phyloP scores from a whole-genome alignment of 92 coral and sea anemone species.

The Montipora capitata region DNA sequence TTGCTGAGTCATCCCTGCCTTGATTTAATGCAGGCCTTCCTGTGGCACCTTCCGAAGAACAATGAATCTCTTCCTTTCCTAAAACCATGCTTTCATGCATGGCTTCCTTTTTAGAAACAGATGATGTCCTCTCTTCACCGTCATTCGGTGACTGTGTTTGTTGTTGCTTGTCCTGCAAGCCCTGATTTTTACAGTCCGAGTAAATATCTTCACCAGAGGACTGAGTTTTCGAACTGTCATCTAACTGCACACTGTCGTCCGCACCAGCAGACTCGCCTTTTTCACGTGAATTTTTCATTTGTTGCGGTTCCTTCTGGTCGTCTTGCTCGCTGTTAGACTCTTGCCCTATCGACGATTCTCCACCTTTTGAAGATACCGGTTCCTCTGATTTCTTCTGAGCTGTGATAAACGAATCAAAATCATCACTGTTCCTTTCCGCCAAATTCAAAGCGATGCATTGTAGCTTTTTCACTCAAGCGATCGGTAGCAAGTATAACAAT shows the following conservation, averaged over 20 bases:
- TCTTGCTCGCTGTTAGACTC: neutral
- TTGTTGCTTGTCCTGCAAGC: conserved; percentile 1
- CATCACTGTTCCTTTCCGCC: neutral
- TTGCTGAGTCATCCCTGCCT: conserved; percentile 1
- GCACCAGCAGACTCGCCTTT: neutral
- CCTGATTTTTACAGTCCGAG: neutral
- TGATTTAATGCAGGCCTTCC: conserved; percentile 30
- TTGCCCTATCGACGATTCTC: neutral
- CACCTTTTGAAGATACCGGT: neutral
- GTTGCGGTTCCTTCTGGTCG: neutral
- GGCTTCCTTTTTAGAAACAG: neutral
- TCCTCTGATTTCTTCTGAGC: conserved; percentile 18
- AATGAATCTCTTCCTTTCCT: conserved; percentile 62
- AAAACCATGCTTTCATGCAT: conserved; percentile 27
- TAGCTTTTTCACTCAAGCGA: too few relatives aligned
- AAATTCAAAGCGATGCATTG: too few relatives aligned
- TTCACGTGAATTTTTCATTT: neutral
- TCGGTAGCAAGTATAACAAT: too few relatives aligned
- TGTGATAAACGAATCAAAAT: conserved; percentile 5
- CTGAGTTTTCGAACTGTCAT: neutral
- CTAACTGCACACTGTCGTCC: neutral
- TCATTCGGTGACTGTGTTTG: neutral
- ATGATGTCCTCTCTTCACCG: neutral
- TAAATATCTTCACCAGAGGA: neutral
- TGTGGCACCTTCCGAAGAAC: conserved; percentile 44